Percentiles rank a stretch among this genome's conserved stretches.
Conservation (phyloP, 2,797 vertebrate genomes). For the Paratrypauchen microcephalus region DNA sequence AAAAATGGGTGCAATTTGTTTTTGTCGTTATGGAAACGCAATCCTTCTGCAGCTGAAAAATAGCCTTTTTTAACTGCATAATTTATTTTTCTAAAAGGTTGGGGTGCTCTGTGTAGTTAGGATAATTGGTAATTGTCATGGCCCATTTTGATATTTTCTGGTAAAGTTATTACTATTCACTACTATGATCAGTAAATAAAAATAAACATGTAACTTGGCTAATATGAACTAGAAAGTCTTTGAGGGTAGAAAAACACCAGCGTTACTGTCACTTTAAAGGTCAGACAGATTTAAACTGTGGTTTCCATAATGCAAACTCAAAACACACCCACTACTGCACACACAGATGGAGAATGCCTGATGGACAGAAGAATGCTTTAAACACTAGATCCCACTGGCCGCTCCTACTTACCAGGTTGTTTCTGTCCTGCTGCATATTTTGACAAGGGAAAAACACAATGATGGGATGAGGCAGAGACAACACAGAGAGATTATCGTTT, state of each 20-base stretch:
- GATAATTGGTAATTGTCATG: background rate
- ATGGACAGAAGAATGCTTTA: conserved; percentile 32
- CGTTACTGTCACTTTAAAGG: background rate
- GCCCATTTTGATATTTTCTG: background rate
- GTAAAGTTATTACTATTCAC: background rate
- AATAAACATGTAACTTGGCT: background rate
- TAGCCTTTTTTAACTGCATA: background rate
- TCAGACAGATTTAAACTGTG: background rate
- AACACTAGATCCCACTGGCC: conserved; percentile 58
- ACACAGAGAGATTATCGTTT: conserved; percentile 79
- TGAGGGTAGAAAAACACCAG: background rate
- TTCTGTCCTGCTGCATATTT: conserved; percentile 97
- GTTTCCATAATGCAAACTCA: conserved; percentile 20
- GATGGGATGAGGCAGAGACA: conserved; percentile 72
- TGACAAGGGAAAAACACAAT: conserved; percentile 79
- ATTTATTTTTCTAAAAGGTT: background rate
- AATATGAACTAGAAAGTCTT: background rate
- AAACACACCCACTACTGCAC: conserved; percentile 36
- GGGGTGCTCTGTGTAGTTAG: no score
- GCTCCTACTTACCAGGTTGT: conserved; percentile 94
- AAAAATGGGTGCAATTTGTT: conserved; percentile 20
- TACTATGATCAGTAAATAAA: background rate
- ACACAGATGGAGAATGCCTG: conserved; percentile 37
- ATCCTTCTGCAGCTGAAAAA: no score
- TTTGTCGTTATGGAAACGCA: background rate